Conservation (phyloP, 1,140 invertebrate species). For the Drosophila ironensis region DNA sequence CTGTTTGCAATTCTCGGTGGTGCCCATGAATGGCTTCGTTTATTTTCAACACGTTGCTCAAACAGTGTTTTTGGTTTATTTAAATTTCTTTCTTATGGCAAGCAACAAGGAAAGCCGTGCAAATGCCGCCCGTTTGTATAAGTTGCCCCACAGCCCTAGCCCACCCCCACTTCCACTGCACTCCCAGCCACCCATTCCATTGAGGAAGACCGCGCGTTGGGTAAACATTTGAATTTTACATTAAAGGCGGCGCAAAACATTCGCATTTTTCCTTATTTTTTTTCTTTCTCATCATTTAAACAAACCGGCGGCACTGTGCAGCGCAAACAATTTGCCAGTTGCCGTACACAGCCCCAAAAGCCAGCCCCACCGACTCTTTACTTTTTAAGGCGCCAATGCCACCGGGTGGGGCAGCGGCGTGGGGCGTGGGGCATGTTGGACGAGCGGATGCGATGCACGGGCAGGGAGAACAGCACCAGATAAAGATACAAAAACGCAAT, state of each 20-base stretch:
- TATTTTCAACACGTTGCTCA: conserved; percentile 80
- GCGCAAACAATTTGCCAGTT: conserved; percentile 58
- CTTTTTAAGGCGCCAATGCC: conserved; percentile 76
- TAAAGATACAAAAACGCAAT: conserved; percentile 73
- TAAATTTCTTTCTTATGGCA: conserved; percentile 77
- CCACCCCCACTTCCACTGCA: background rate
- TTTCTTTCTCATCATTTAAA: conserved; percentile 64
- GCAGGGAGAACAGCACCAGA: conserved; percentile 19
- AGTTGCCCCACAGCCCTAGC: too few species aligned
- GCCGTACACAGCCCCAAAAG: conserved; percentile 12
- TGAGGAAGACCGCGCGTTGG: conserved; percentile 65
- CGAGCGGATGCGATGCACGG: conserved; percentile 26
- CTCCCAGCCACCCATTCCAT: conserved; percentile 10
- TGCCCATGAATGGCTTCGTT: conserved; percentile 74
- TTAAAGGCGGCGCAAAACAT: conserved; percentile 71
- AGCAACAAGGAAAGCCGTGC: conserved; percentile 71
- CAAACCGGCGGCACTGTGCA: conserved; percentile 75
- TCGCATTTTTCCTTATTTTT: conserved; percentile 60
- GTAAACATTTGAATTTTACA: conserved; percentile 81
- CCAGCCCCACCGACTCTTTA: conserved; percentile 43
- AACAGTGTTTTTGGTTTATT: conserved; percentile 80
- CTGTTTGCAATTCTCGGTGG: conserved; percentile 49
- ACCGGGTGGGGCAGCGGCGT: conserved; percentile 9
- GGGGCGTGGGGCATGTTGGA: background rate
- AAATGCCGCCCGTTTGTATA: conserved; percentile 69